A percentile compares a stretch with the other conserved stretches of the same genome.
These are phyloP conservation scores for Danaus melanippus DNA, from an alignment of 1,140 invertebrate species.

Conservation along the genomic window DNA sequence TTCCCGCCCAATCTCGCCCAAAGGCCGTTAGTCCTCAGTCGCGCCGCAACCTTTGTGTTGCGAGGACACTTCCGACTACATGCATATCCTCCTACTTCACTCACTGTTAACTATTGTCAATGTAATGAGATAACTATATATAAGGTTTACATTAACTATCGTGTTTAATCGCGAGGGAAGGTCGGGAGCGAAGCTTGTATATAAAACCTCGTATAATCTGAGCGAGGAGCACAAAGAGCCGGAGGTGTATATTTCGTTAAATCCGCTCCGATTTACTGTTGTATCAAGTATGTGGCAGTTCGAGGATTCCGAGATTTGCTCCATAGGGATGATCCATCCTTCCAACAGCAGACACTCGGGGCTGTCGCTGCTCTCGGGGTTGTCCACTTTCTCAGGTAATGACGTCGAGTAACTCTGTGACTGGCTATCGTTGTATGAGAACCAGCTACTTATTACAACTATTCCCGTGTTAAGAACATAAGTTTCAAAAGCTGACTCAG, in stretches of 20 bases:
- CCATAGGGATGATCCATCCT: conserved; percentile 79
- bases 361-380: conserved; percentile 55
- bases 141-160: not conserved
- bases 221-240: no score
- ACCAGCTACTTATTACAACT: not conserved
- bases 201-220: no score
- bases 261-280: no score
- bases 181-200: no score
- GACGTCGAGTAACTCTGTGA: not conserved
- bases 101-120: conserved; percentile 41
- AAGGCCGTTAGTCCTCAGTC: conserved; percentile 32
- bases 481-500: no score
- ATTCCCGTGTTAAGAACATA: not conserved
- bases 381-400: conserved; percentile 62
- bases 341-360: conserved; percentile 79
- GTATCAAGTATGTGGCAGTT: conserved; percentile 66
- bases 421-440: not conserved
- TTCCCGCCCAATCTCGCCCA: conserved; percentile 18
- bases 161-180: no score
- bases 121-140: conserved; percentile 34
- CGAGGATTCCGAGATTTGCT: conserved; percentile 78
- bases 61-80: conserved; percentile 26
- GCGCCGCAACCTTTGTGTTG: conserved; percentile 41
- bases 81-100: conserved; percentile 32
- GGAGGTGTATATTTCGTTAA: no score